A percentile compares a stretch with the other conserved stretches of the same genome.
Evolutionary conservation across 2,113 vertebrate genomes (phyloP).

Genomic region (Onychostruthus taczanowskii): DNA sequence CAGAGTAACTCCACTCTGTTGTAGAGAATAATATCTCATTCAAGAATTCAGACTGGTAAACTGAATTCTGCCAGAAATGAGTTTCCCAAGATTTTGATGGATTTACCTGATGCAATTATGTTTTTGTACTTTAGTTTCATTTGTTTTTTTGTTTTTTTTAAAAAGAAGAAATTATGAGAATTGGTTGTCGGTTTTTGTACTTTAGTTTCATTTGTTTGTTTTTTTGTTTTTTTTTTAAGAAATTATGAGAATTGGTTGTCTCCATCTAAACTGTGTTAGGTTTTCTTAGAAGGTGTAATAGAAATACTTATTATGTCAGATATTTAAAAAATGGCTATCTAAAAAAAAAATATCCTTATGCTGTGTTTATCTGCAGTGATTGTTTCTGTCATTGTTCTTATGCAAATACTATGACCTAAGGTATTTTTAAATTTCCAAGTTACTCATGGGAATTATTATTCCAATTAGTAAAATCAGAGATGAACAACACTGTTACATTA

Average conservation of each 20-base stretch:
- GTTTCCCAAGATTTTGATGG: not conserved
- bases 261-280: not conserved
- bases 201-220: accelerated
- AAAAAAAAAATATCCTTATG: not conserved
- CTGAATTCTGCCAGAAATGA: not conserved
- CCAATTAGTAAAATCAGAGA: not conserved
- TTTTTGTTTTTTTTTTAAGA: not conserved
- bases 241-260: not conserved
- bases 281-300: not conserved
- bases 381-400: not conserved
- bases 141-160: too few species aligned
- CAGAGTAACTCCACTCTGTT: not conserved
- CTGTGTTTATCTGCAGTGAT: not conserved
- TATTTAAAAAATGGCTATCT: not conserved
- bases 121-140: accelerated
- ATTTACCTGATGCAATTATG: not conserved
- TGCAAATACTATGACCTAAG: not conserved
- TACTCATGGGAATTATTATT: not conserved
- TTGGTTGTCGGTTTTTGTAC: accelerated
- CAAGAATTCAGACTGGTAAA: not conserved
- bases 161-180: not conserved
- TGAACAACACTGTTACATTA: not conserved
- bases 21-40: not conserved
- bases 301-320: not conserved
- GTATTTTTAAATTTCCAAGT: not conserved